Percentiles rank a stretch among this genome's conserved stretches.
Conservation (phyloP, 2,888 invertebrate genomes). For the Chrysolina oricalcia region DNA sequence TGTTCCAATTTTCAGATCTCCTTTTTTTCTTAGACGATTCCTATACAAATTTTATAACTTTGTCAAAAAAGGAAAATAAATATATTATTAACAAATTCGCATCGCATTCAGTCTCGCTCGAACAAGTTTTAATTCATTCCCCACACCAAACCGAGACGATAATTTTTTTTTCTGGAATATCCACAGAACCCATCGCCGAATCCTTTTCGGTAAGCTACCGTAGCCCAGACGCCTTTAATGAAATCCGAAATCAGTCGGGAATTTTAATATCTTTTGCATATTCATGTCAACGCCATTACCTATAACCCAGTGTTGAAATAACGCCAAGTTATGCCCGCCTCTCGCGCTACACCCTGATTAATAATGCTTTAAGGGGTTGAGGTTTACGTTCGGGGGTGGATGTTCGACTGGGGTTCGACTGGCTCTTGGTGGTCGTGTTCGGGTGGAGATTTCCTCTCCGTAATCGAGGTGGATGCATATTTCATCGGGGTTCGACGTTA, state of each 20-base stretch:
- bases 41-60: too few species aligned
- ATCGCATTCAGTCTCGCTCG: too few species aligned
- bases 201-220: not conserved
- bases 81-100: too few species aligned
- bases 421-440: not conserved
- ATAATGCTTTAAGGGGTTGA: slow-evolving; percentile 17
- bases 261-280: slow-evolving; percentile 59
- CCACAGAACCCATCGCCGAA: not conserved
- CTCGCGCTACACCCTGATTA: slow-evolving; percentile 23
- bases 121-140: too few species aligned
- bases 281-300: slow-evolving; percentile 55
- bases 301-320: slow-evolving; percentile 46
- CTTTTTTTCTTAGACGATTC: too few species aligned
- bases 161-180: too few species aligned
- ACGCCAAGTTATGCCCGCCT: slow-evolving; percentile 37
- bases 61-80: too few species aligned
- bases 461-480: slow-evolving; percentile 1
- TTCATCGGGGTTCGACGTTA: not conserved
- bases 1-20: too few species aligned
- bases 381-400: not conserved
- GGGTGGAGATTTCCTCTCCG: not conserved
- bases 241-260: slow-evolving; percentile 56
- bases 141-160: too few species aligned
- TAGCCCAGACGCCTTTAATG: slow-evolving; percentile 39
- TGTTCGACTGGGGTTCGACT: not conserved